Percentiles rank a stretch among this genome's conserved stretches.
These are phyloP conservation scores for Pungitius pungitius DNA, from an alignment of 2,113 vertebrate species.

Conservation along the genomic window DNA sequence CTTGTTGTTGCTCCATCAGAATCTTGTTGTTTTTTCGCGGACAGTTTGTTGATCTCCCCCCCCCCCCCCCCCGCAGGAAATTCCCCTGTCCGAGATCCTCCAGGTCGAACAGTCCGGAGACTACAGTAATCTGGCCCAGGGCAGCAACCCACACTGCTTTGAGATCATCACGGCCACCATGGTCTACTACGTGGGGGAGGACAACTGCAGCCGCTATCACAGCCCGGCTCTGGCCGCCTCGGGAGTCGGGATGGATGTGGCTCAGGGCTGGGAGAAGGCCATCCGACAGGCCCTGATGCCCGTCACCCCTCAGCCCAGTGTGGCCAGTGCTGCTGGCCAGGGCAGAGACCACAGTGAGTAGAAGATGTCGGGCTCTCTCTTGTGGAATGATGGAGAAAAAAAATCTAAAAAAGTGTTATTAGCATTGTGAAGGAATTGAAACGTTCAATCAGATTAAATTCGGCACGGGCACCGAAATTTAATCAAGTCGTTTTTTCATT, in stretches of 20 bases:
- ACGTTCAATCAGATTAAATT: not conserved
- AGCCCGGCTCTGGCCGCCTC: constrained; percentile 90
- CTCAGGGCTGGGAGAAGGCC: constrained; percentile 97
- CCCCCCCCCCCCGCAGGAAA: too few relatives aligned
- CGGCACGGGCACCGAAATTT: not conserved
- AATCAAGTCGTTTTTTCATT: not conserved
- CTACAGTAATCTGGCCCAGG: constrained; percentile 87
- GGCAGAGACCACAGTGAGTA: constrained; percentile 97
- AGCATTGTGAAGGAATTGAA: not conserved
- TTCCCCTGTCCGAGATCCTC: constrained; percentile 98
- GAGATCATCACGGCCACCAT: constrained; percentile 98
- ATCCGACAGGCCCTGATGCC: constrained; percentile 98
- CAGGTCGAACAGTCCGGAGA: constrained; percentile 90
- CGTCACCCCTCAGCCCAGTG: constrained; percentile 93
- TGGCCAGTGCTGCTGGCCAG: constrained; percentile 88
- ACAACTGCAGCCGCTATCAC: constrained; percentile 87
- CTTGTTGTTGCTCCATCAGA: not conserved
- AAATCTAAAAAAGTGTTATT: not conserved
- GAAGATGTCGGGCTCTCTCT: not conserved
- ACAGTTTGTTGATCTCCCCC: too few relatives aligned
- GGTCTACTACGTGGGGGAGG: constrained; percentile 99
- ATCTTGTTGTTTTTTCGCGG: too few relatives aligned
- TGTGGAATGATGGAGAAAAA: not conserved
- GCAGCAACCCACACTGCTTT: constrained; percentile 97
- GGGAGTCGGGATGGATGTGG: constrained; percentile 93